Evolutionary conservation across 2,888 invertebrate genomes (phyloP).

Genomic region (Drosophila mayaguana): DNA sequence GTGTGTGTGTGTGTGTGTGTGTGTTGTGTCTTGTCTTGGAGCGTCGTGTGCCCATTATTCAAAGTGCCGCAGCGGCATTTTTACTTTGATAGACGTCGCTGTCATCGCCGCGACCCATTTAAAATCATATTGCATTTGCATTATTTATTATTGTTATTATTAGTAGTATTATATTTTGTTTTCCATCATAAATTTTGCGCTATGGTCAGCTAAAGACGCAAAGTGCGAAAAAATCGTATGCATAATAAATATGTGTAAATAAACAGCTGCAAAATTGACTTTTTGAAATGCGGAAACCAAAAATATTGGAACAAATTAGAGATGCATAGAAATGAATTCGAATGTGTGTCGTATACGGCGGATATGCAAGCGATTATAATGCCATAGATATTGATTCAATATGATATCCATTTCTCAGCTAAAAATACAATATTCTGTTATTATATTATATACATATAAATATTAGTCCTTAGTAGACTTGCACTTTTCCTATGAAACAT

Average conservation of each 20-base stretch:
- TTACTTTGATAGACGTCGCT: conserved; percentile 45
- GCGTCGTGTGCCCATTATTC: conserved; percentile 39
- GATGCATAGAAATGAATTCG: background rate
- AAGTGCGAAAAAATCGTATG: conserved; percentile 14
- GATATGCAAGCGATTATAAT: background rate
- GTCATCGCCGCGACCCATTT: conserved; percentile 42
- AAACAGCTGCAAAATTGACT: conserved; percentile 22
- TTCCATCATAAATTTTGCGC: conserved; percentile 15
- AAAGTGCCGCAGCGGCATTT: conserved; percentile 56
- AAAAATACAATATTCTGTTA: background rate
- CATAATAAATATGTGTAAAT: conserved; percentile 7
- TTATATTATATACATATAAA: background rate
- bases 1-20: conserved; percentile 4
- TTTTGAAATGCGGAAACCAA: conserved; percentile 38
- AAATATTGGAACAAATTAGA: conserved; percentile 11
- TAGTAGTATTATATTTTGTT: conserved; percentile 6
- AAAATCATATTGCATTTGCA: conserved; percentile 55
- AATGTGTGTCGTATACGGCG: background rate
- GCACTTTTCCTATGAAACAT: no score
- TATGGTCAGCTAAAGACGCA: conserved; percentile 17
- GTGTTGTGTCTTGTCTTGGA: conserved; percentile 20
- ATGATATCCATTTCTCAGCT: background rate
- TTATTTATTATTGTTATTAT: conserved; percentile 29
- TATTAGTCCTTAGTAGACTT: background rate
- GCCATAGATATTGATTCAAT: background rate